Percentiles rank a stretch among this genome's conserved stretches.
Conservation (phyloP, 2,797 vertebrate genomes). For the Lithobates sylvaticus region DNA sequence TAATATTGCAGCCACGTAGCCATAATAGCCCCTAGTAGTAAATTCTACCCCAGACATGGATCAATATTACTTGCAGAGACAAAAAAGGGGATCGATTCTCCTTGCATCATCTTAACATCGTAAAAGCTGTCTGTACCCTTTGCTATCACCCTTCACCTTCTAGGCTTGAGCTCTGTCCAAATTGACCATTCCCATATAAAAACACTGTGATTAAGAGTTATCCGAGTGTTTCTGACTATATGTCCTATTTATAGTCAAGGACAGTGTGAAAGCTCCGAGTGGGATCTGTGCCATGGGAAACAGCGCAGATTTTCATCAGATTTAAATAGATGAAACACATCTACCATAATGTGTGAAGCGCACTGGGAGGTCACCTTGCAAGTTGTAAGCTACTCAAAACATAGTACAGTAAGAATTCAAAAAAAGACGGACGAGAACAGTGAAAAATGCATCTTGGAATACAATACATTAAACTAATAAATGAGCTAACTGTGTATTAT, state of each 20-base stretch:
- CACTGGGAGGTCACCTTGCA: slow-evolving; percentile 57
- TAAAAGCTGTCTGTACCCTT: slow-evolving; percentile 38
- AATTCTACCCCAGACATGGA: slow-evolving; percentile 28
- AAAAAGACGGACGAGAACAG: not conserved
- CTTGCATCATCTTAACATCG: slow-evolving; percentile 12
- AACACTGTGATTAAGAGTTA: slow-evolving; percentile 42
- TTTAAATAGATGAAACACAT: slow-evolving; percentile 61
- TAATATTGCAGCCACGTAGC: not conserved
- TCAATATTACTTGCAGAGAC: slow-evolving; percentile 45
- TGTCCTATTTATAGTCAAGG: slow-evolving; percentile 60
- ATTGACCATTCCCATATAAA: slow-evolving; percentile 54
- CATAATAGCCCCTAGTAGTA: slow-evolving; percentile 17
- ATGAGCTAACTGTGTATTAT: too few relatives aligned
- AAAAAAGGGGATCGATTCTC: slow-evolving; percentile 24
- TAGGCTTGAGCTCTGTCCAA: slow-evolving; percentile 48
- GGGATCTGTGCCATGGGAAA: slow-evolving; percentile 60
- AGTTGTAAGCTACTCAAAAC: slow-evolving; percentile 33
- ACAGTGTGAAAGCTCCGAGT: slow-evolving; percentile 50
- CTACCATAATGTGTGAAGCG: slow-evolving; percentile 52
- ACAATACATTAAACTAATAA: too few relatives aligned
- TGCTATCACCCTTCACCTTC: slow-evolving; percentile 40
- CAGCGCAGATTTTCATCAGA: slow-evolving; percentile 56
- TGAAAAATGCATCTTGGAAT: not conserved
- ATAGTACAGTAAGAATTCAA: slow-evolving; percentile 16
- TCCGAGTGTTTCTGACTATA: slow-evolving; percentile 55